phyloP scores from a whole-genome alignment of 1,140 invertebrate genomes.

The Nymphalis io region DNA sequence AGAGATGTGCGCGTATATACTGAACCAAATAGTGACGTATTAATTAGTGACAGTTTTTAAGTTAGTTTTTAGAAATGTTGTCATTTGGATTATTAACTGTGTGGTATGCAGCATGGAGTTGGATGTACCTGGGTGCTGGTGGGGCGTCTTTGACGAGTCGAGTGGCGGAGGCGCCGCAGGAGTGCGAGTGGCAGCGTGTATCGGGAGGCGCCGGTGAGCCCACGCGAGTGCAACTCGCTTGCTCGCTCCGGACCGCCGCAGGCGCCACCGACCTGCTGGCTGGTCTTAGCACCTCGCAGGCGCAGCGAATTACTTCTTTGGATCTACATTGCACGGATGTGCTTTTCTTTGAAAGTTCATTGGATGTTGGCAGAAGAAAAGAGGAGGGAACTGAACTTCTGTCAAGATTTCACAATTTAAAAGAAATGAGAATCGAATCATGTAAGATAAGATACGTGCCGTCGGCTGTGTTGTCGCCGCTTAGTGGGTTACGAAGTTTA shows the following conservation, averaged over 20 bases:
- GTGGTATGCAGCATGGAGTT: conserved; percentile 64
- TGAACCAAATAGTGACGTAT: conserved; percentile 66
- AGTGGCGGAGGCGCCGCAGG: conserved; percentile 82
- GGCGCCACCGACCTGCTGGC: conserved; percentile 86
- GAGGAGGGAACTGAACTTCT: conserved; percentile 84
- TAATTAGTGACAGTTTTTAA: conserved; percentile 73
- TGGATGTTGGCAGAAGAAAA: conserved; percentile 82
- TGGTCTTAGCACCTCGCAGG: conserved; percentile 84
- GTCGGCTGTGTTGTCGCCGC: conserved; percentile 84
- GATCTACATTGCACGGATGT: conserved; percentile 90
- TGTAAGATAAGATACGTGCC: conserved; percentile 91
- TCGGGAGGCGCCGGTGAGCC: conserved; percentile 79
- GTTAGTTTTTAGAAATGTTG: conserved; percentile 68
- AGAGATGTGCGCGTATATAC: conserved; percentile 70
- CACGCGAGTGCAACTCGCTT: conserved; percentile 84
- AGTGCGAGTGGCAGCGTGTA: conserved; percentile 85
- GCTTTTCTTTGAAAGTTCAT: conserved; percentile 88
- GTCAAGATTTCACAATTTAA: conserved; percentile 85
- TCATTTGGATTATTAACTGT: conserved; percentile 71
- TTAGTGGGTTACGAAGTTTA: conserved; percentile 85
- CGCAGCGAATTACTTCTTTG: conserved; percentile 86
- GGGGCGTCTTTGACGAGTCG: conserved; percentile 72
- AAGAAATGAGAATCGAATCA: conserved; percentile 86
- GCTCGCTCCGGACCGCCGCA: conserved; percentile 86
- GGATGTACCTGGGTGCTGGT: conserved; percentile 58